Evolutionary conservation across 2,113 vertebrate species (phyloP), one percentile per base, ranked within the genome.

Genomic region (Halichoeres trimaculatus): DNA sequence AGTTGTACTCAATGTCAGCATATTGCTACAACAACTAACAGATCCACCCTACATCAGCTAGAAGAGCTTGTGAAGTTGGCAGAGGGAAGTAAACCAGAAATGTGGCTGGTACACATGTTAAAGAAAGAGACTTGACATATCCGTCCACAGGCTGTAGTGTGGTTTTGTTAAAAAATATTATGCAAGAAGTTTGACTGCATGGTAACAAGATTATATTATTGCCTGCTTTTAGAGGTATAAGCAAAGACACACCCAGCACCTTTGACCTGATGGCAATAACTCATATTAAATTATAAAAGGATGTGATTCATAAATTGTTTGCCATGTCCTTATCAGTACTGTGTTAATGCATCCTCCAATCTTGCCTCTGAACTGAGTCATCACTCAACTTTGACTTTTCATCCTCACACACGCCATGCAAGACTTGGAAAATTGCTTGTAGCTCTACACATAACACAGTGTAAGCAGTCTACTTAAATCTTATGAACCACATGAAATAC

Each of bases 231-330:
- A 51, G 54, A 45, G 43, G n/a, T 14, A 14, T 23, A 38, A 47
- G 45, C 30, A 24, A 48, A 14, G 70, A 60, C 84, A 87, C 77
- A 52, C 87, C 84, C 67, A 54, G 52, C 20, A 85, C 79, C 70
- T 89, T 84, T 51, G 70, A 78, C 83, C 85, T 10, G 40, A 64
- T 40, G 8, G 5, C 14, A 24, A 43, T 47, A 23, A 19, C 36
- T 82, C 51, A 19, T 47, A 67, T 74, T 65, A 48, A 82, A 78
- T 70, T 24, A 77, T 8, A 61, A 67, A 45, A 65, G 55, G 51
- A 71, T 75, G 59, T 76, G 74, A 85, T 77, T 30, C 45, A 69
- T 69, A 41, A 34, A 51, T 70, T 43, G 48, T 50, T 16, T 13
- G 41, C 30, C 26, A 20, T 34, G 54, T 60, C n/a, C 64, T 87